Conservation (phyloP, 2,888 invertebrate genomes). For the Ligdia adustata region DNA sequence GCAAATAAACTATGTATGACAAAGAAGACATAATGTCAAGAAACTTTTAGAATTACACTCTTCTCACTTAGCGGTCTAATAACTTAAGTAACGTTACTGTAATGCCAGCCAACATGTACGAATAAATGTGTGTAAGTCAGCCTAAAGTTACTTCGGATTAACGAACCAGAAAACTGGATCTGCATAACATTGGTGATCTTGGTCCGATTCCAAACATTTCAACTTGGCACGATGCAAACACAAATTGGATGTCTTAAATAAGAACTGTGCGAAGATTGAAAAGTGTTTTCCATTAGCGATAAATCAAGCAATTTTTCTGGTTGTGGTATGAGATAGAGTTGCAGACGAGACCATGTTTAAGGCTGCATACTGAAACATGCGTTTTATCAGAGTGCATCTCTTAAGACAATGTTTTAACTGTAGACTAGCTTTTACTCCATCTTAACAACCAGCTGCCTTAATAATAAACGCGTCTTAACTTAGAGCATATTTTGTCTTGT, state of each 20-base stretch:
- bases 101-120: too few species aligned
- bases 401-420: too few species aligned
- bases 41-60: too few species aligned
- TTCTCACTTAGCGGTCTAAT: too few species aligned
- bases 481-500: too few species aligned
- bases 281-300: constrained; percentile 20
- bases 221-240: constrained; percentile 29
- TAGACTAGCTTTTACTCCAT: too few species aligned
- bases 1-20: too few species aligned
- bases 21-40: too few species aligned
- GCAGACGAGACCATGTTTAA: constrained; percentile 3
- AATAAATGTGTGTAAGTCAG: too few species aligned
- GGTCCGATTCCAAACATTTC: constrained; percentile 30
- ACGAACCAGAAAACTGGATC: constrained; percentile 21
- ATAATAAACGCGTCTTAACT: too few species aligned
- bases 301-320: constrained; percentile 10
- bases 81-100: too few species aligned
- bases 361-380: background rate
- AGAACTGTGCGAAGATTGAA: constrained; percentile 20
- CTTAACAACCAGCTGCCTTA: too few species aligned
- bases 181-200: constrained; percentile 26
- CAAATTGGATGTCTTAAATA: constrained; percentile 24
- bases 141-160: constrained; percentile 1
- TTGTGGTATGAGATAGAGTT: constrained; percentile 7
- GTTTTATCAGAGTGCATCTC: background rate